These are phyloP conservation scores for Caenorhabditis elegans DNA, from an alignment of 1,140 invertebrate species.

Conservation along the genomic window WBcel235 BX284605.5:8633001-8633500, in stretches of 20 bases:
- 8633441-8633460: neutral
- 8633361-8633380: neutral
- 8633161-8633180: neutral
- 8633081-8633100: neutral
- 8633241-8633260: too few species aligned
- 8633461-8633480: neutral
- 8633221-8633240: too few species aligned
- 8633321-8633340: neutral
- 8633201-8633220: too few species aligned
- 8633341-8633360: neutral
- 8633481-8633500: constrained; percentile 13
- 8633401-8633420: neutral
- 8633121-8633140: neutral
- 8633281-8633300: too few species aligned
- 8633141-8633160: neutral
- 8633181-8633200: too few species aligned
- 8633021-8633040: neutral
- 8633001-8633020: neutral
- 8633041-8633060: neutral
- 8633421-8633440: too few species aligned
- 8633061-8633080: neutral
- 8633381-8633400: neutral
- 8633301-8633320: too few species aligned
- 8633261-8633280: too few species aligned
- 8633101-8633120: neutral